Conservation (phyloP, 2,888 invertebrate genomes). For the Nebria brevicollis region DNA sequence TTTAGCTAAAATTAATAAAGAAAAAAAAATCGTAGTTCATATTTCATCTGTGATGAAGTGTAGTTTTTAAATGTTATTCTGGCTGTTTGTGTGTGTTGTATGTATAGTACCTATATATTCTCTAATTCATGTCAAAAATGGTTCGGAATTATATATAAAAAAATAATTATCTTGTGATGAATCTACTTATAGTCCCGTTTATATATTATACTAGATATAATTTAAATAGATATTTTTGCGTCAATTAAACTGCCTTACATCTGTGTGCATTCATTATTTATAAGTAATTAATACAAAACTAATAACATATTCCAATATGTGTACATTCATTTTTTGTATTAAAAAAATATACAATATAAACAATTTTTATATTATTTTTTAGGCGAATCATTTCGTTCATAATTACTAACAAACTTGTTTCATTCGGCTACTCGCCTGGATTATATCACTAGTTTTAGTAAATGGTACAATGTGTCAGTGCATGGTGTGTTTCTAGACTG, state of each 20-base stretch:
- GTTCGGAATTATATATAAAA: constrained; percentile 4
- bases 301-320: constrained; percentile 29
- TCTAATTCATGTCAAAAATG: not conserved
- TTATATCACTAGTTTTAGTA: too few relatives aligned
- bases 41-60: constrained; percentile 55
- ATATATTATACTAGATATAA: constrained; percentile 9
- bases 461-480: too few relatives aligned
- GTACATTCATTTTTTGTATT: constrained; percentile 36
- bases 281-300: constrained; percentile 33
- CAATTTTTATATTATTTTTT: not conserved
- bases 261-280: constrained; percentile 37
- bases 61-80: constrained; percentile 43
- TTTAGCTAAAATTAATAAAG: constrained; percentile 28
- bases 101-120: constrained; percentile 17
- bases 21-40: constrained; percentile 27
- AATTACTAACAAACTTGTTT: not conserved
- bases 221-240: constrained; percentile 32
- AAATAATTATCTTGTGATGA: constrained; percentile 8
- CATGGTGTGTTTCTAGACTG: too few relatives aligned
- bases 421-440: too few relatives aligned
- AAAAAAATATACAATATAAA: constrained; percentile 36
- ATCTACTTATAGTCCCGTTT: constrained; percentile 24
- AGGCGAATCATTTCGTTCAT: not conserved
- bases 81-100: constrained; percentile 39
- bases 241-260: constrained; percentile 40